These are phyloP conservation scores for Drosophila gunungcola DNA, from an alignment of 1,140 invertebrate species.

Conservation along the genomic window DNA sequence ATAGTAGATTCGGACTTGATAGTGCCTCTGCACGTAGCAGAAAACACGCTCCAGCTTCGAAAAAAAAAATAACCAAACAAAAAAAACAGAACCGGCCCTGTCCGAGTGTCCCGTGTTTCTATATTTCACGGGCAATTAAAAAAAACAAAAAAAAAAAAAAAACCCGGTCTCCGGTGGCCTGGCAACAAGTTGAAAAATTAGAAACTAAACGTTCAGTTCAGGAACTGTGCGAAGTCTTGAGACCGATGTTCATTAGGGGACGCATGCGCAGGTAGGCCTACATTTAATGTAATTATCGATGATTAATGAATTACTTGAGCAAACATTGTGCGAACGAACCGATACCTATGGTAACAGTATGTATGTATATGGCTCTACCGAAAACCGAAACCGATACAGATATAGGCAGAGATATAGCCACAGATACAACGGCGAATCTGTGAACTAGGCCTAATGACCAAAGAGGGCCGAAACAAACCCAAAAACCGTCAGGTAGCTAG, in stretches of 20 bases:
- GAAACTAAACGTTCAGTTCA: conserved; percentile 62
- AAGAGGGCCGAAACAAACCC: conserved; percentile 7
- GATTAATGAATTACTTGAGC: conserved; percentile 79
- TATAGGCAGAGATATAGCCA: conserved; percentile 1
- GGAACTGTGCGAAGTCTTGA: conserved; percentile 41
- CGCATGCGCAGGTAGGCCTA: conserved; percentile 67
- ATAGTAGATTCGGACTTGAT: conserved; percentile 47
- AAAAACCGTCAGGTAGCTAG: conserved; percentile 25
- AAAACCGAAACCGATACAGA: conserved; percentile 1
- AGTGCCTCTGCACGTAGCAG: conserved; percentile 57
- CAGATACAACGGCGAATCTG: conserved; percentile 33
- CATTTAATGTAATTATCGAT: conserved; percentile 82
- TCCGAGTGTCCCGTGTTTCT: conserved; percentile 57
- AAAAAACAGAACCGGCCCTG: conserved; percentile 31
- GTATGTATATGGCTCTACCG: not conserved
- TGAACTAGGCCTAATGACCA: conserved; percentile 38
- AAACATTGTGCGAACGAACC: conserved; percentile 62
- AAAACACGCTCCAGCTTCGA: conserved; percentile 24
- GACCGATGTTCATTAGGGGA: conserved; percentile 48
- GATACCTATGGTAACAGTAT: conserved; percentile 9
- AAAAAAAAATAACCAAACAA: conserved; percentile 11
- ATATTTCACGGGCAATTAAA: conserved; percentile 80
- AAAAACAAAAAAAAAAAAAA: conserved; percentile 19
- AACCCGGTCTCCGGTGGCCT: conserved; percentile 31
- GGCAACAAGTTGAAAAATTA: conserved; percentile 65